These are phyloP conservation scores for Rhynchotus rufescens DNA, from an alignment of 2,797 vertebrate species.

Conservation along the genomic window DNA sequence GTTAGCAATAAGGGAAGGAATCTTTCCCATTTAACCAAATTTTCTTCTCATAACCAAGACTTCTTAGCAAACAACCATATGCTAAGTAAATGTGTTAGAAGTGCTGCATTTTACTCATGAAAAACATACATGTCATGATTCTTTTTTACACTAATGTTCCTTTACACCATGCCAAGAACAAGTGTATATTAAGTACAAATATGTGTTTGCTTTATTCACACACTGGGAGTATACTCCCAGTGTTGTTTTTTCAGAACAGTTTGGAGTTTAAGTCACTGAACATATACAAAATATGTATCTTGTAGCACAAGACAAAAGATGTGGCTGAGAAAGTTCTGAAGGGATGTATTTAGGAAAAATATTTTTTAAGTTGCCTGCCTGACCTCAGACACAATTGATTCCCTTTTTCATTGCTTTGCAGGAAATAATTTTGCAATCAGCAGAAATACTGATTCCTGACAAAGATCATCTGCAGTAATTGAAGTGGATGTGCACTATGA, in stretches of 20 bases:
- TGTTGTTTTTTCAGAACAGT: not conserved
- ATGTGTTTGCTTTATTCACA: not conserved
- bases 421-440: not conserved
- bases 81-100: constrained; percentile 71
- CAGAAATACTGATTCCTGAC: not conserved
- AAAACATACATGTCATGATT: constrained; percentile 45
- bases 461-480: not conserved
- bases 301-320: not conserved
- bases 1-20: constrained; percentile 50
- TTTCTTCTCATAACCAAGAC: constrained; percentile 52
- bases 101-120: constrained; percentile 66
- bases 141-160: constrained; percentile 49
- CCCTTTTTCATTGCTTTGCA: not conserved
- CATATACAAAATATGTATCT: not conserved
- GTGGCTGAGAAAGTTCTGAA: not conserved
- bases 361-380: not conserved
- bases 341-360: not conserved
- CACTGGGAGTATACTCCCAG: not conserved
- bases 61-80: constrained; percentile 58
- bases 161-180: constrained; percentile 53
- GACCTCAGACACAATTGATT: not conserved
- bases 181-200: constrained; percentile 34
- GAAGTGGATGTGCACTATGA: not conserved
- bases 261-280: not conserved
- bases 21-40: constrained; percentile 66